Base-by-base conservation (phyloP, 2,797 vertebrate genomes). In the Gambelia wislizenii region DNA sequence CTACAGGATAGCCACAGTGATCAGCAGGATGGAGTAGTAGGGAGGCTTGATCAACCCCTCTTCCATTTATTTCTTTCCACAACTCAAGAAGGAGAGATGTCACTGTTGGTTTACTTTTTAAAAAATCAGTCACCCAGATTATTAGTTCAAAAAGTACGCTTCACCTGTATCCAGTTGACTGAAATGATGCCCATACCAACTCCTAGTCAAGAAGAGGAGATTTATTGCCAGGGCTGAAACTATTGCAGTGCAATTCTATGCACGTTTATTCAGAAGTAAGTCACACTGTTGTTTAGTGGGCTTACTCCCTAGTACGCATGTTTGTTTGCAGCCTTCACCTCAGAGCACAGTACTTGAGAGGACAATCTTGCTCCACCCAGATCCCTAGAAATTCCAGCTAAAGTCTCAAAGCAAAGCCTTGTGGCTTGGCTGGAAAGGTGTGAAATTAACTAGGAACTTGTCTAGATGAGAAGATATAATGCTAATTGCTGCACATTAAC, bases 371-470 rank as follows among this genome's bases (percentile, higher is more conserved):
- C 2, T 44, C 20, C 42, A 25, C 22, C 27, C 27, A 18, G 6
- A 70, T 44, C 44, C n/a, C n/a, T 20, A 25, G n/a, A 61, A 67
- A 67, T 42, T 59, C 16, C 44, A 54, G 20, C 20, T 30, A 13
- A 52, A 16, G 6, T 36, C 47, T 49, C 10, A 69, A 20, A 52
- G 18, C 33, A 52, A 52, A 49, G 27, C 30, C 27, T 76, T 25
- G 49, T 27, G 59, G 70, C 42, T 56, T 7, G 7, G 44, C 27
- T 64, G n/a, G 39, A 22, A 70, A 52, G 44, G 33, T 64, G 33
- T 77, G 76, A 82, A 64, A 76, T 61, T n/a, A 44, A 75, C 80
- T 47, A 75, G n/a, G n/a, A n/a, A n/a, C n/a, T n/a, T n/a, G n/a
- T n/a, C n/a, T n/a, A n/a, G n/a, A n/a, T n/a, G n/a, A n/a, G n/a